Percentiles rank a stretch among this genome's conserved stretches.
phyloP scores from a whole-genome alignment of 1,140 invertebrate genomes.

The Drosophila bocqueti region DNA sequence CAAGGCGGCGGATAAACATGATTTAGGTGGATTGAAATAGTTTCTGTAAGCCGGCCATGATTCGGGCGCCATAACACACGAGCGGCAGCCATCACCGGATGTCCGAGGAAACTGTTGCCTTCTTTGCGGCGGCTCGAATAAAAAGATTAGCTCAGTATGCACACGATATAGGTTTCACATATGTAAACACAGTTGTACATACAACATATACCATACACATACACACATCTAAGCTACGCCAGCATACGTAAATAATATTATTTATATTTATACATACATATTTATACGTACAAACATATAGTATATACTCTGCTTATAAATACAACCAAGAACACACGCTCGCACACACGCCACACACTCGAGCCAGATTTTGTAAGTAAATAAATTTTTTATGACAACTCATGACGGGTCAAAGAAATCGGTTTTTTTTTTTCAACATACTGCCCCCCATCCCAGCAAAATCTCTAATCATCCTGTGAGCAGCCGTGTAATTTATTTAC shows the following conservation, averaged over 20 bases:
- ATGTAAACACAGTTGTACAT: slow-evolving; percentile 56
- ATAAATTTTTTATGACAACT: slow-evolving; percentile 76
- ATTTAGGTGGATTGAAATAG: slow-evolving; percentile 83
- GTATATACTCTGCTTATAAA: slow-evolving; percentile 49
- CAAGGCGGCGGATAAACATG: slow-evolving; percentile 76
- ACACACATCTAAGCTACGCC: slow-evolving; percentile 12
- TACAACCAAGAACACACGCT: slow-evolving; percentile 30
- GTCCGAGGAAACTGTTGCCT: slow-evolving; percentile 63
- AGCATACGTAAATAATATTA: slow-evolving; percentile 44
- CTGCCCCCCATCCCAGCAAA: slow-evolving; percentile 1
- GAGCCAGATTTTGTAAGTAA: slow-evolving; percentile 68
- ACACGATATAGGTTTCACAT: slow-evolving; percentile 28
- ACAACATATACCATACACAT: slow-evolving; percentile 30
- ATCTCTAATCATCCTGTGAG: slow-evolving; percentile 16
- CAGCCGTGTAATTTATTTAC: slow-evolving; percentile 30
- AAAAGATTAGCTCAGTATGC: slow-evolving; percentile 50
- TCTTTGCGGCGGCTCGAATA: slow-evolving; percentile 51
- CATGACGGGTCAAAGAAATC: slow-evolving; percentile 48
- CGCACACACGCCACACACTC: slow-evolving; percentile 10
- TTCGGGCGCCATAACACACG: slow-evolving; percentile 49
- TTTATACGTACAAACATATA: slow-evolving; percentile 21
- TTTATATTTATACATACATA: slow-evolving; percentile 37
- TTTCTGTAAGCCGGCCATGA: slow-evolving; percentile 53
- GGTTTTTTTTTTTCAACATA: slow-evolving; percentile 41
- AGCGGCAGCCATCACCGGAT: slow-evolving; percentile 34